Evolutionary conservation across 1,140 invertebrate genomes (phyloP), one percentile per base, ranked within the genome.

Genomic region (Geopemphigus sp.): DNA sequence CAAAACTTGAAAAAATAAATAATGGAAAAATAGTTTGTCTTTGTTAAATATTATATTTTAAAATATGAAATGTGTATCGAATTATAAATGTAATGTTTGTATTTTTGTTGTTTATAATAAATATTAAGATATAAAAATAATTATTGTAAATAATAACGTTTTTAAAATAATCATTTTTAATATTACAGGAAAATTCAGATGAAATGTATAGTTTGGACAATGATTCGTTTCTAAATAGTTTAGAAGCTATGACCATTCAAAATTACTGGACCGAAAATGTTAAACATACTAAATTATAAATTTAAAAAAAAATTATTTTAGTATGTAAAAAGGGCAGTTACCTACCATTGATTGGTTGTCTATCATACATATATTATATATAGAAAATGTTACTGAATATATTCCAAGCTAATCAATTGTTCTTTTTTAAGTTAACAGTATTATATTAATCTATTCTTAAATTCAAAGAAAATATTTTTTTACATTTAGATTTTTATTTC

Each of bases 121-220:
- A 39, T 8, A 39, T 39, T 39, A n/a, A n/a, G n/a, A n/a, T n/a
- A n/a, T 45, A 45, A 45, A 5, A 45, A 45, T 45, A 45, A 45
- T 45, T 5, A 5, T 45, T 45, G 39, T 45, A 45, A 45, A 5
- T 45, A 5, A 5, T 26, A 47, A 53, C n/a, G 2, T 26, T 29
- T 32, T 15, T 63, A 32, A 15, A 29, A 32, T 63, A 70, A 70
- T 39, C 11, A 26, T 6, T 6, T 54, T 72, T 54, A 8, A 54
- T 12, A 80, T 88, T 90, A 26, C 87, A 95, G 93, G 93, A 95
- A 85, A 95, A 94, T 85, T 94, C 93, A 0, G 94, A 95, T 87
- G 94, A 95, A 87, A 94, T 95, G 92, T 95, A 94, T 86, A 95
- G 93, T 84, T 87, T 95, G 86, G 93, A 95, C 86, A 95, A 95